Evolutionary conservation across 1,140 invertebrate genomes (phyloP), one percentile per base, ranked within the genome.

Genomic region (Drosophila paulistorum): DNA sequence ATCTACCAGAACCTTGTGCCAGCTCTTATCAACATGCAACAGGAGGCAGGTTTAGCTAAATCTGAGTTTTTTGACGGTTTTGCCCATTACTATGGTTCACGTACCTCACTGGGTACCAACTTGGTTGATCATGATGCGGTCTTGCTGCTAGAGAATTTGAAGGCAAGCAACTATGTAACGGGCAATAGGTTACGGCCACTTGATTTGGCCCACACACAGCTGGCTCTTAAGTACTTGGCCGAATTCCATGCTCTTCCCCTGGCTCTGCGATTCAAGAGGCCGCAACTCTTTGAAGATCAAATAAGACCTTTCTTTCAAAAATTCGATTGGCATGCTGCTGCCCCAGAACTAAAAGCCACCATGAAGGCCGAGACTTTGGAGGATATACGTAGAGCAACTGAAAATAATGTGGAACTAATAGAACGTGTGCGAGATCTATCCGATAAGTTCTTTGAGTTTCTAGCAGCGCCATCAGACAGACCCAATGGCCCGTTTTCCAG

Each of bases 161-260:
- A 93, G 13, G 59, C 77, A 0, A 77, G 79, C 10, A 93, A 92
- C 2, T 95, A 92, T 70, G 92, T 93, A 9, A 91, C 90, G 0
- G 93, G 91, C 1, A 91, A 94, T 41, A 91, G 94, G 41, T 68
- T 90, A 17, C 35, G 66, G 0, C 93, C 94, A 3, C 92, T 93
- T 23, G 93, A 95, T 74, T 51, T 93, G 2, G 76, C 91, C 3
- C 93, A 94, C 20, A 91, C 93, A 0, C 89, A 76, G 57, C 14
- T 93, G 1, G 92, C 93, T 0, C 71, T 95, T 0, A 74, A 81
- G 14, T 90, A 93, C n/a, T 69, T 95, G 69, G 94, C 94, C 0
- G 87, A 91, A 71, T 94, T 94, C 71, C 94, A 95, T 76, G 94
- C 93, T 0, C 85, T 94, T 0, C 93, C 94, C 0, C 93, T 95